phyloP scores from a whole-genome alignment of 1,140 invertebrate species.

The Parapsyche elsis region DNA sequence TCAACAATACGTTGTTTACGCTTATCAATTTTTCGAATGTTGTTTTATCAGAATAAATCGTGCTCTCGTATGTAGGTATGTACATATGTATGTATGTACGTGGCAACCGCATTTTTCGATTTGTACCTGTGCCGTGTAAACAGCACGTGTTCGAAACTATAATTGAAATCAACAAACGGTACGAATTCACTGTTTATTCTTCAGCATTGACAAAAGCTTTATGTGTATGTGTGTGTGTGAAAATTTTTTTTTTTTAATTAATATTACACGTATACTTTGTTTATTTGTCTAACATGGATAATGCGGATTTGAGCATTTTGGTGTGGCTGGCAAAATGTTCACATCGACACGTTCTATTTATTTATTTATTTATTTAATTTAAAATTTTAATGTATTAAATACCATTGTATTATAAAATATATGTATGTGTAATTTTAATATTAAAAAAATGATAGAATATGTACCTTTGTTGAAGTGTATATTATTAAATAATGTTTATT shows the following conservation, averaged over 20 bases:
- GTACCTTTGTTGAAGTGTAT: conserved; percentile 53
- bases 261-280: no score
- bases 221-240: no score
- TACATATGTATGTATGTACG: no score
- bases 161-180: neutral
- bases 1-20: no score
- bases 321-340: conserved; percentile 54
- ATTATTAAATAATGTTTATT: conserved; percentile 53
- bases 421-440: conserved; percentile 28
- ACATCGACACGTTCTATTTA: neutral
- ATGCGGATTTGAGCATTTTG: conserved; percentile 46
- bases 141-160: neutral
- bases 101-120: no score
- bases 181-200: neutral
- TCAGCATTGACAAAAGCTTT: neutral
- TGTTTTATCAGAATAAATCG: neutral
- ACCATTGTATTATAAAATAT: conserved; percentile 28
- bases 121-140: neutral
- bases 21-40: neutral
- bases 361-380: conserved; percentile 10
- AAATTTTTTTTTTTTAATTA: no score
- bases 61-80: no score
- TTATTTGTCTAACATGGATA: neutral
- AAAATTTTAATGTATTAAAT: neutral
- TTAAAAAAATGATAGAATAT: conserved; percentile 31